A percentile compares a stretch with the other conserved stretches of the same genome.
Conservation (phyloP, 1,140 invertebrate genomes). For the Psilanteris sp. region DNA sequence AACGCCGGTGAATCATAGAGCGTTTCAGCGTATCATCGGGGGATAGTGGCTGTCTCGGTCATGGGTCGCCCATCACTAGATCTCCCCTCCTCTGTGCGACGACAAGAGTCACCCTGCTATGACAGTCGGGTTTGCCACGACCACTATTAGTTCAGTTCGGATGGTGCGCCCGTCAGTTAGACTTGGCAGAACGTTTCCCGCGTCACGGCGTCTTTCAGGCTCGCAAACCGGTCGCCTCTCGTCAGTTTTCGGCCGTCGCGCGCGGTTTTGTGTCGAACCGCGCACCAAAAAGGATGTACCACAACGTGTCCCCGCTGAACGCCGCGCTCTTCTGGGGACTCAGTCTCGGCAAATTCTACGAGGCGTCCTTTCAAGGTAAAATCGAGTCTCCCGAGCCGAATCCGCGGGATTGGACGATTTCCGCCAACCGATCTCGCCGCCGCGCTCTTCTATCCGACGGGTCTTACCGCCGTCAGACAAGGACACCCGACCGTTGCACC, state of each 20-base stretch:
- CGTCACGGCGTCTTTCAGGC: constrained; percentile 59
- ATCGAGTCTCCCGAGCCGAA: no score
- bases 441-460: constrained; percentile 1
- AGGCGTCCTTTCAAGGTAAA: constrained; percentile 60
- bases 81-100: constrained; percentile 62
- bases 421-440: constrained; percentile 6
- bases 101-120: constrained; percentile 67
- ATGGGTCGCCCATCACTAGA: constrained; percentile 58
- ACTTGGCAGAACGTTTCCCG: constrained; percentile 72
- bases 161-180: constrained; percentile 74
- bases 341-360: constrained; percentile 63
- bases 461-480: no score
- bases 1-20: constrained; percentile 57
- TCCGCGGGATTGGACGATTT: no score
- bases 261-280: constrained; percentile 47
- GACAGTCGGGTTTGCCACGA: constrained; percentile 67
- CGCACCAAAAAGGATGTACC: constrained; percentile 69
- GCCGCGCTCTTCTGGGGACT: constrained; percentile 73
- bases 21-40: constrained; percentile 60
- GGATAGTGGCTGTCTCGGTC: constrained; percentile 59
- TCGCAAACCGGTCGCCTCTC: constrained; percentile 60
- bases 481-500: no score
- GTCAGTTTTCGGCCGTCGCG: constrained; percentile 40
- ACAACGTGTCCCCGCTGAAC: constrained; percentile 70
- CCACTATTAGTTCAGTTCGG: constrained; percentile 74